Percentiles rank a stretch among this genome's conserved stretches.
Evolutionary conservation across 2,888 invertebrate species (phyloP).

Genomic region (Cosmopolites sordidus): DNA sequence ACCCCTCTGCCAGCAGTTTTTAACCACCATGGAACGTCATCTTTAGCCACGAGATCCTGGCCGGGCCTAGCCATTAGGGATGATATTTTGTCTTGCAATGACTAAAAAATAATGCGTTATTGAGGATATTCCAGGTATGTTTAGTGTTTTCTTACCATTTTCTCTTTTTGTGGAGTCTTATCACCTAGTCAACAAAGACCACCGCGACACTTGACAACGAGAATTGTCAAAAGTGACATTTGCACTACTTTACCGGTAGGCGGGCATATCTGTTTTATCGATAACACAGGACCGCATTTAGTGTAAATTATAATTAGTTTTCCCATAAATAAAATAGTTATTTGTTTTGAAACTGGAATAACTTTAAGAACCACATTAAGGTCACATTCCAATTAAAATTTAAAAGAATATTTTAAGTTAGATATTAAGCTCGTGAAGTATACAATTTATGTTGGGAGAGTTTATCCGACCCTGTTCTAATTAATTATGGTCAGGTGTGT

Average conservation of each 20-base stretch:
- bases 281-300: no score
- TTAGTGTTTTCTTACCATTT: neutral
- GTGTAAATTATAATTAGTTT: no score
- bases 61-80: slow-evolving; percentile 78
- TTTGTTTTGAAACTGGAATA: no score
- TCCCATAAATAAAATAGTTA: no score
- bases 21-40: slow-evolving; percentile 86
- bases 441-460: no score
- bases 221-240: no score
- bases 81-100: slow-evolving; percentile 74
- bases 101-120: slow-evolving; percentile 51
- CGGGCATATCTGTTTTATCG: no score
- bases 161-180: neutral
- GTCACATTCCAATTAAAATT: no score
- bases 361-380: no score
- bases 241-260: no score
- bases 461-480: slow-evolving; percentile 6
- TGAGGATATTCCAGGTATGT: neutral
- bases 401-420: no score
- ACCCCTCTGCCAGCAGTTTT: slow-evolving; percentile 79
- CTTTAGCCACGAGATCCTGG: slow-evolving; percentile 70
- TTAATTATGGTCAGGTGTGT: slow-evolving; percentile 18
- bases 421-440: no score
- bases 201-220: neutral
- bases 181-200: neutral